Evolutionary conservation across 2,797 vertebrate genomes (phyloP).

Genomic region (Enteromius treurensis): DNA sequence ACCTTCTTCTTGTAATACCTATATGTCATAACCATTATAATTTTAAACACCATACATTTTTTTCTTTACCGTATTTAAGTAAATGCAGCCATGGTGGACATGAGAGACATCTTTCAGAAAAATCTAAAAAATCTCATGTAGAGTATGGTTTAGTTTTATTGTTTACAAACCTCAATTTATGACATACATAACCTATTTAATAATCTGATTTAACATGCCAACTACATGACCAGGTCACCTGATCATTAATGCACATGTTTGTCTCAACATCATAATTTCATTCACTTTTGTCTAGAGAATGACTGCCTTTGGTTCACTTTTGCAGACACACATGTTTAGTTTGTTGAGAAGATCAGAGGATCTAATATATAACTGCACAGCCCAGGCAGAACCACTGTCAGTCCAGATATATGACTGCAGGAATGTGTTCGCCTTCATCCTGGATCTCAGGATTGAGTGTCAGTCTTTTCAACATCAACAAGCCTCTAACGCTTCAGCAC

Average conservation of each 20-base stretch:
- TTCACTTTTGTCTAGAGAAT: not conserved
- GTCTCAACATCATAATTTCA: not conserved
- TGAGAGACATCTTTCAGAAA: not conserved
- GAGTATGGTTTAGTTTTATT: not conserved
- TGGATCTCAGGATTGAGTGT: slow-evolving; percentile 63
- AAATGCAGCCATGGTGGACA: not conserved
- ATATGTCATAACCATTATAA: too few relatives aligned
- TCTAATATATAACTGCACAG: not conserved
- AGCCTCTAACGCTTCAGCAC: slow-evolving; percentile 53
- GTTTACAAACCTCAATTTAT: not conserved
- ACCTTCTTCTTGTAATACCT: too few relatives aligned
- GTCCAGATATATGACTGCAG: slow-evolving; percentile 26
- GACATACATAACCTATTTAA: not conserved
- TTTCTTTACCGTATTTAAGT: not conserved
- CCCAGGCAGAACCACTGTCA: not conserved
- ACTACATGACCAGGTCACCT: not conserved
- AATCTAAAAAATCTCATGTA: not conserved
- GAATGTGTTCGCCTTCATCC: slow-evolving; percentile 41
- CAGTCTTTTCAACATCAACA: slow-evolving; percentile 60
- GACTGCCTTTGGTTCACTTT: not conserved
- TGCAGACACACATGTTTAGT: not conserved
- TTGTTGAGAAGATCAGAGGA: slow-evolving; percentile 11
- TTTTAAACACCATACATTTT: too few relatives aligned
- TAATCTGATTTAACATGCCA: not conserved
- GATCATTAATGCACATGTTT: slow-evolving; percentile 1